Base-by-base conservation (phyloP, 2,797 vertebrate species). In the Dipus sagitta region DNA sequence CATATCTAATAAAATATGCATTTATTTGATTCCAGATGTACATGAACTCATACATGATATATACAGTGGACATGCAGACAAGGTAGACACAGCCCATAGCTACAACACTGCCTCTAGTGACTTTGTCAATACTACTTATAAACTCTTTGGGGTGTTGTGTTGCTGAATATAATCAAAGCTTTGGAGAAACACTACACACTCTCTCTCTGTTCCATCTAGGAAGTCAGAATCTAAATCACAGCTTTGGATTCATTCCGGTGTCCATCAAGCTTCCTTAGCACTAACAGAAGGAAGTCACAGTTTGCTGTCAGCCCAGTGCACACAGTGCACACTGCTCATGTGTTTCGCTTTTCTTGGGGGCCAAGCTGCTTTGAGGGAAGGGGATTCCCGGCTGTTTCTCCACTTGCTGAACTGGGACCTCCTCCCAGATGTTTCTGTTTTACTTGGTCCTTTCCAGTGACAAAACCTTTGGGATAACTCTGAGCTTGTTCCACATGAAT, bases 381-480 rank as follows among this genome's bases (percentile, higher is more conserved):
- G 20, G 12, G 8, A 47, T 24, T 24, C 13, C 0, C 9, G 0
- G 4, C 30, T 9, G 3, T 12, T 2, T 28, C 15, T 28, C 34
- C 2, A 1, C 88, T 65, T 32, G 17, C 32, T 24, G 28, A 68
- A 67, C 86, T 70, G 75, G 85, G 77, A 93, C 68, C 65, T 60
- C 64, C 58, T 62, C 54, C 82, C 21, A 47, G 79, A 34, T 34
- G 68, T 21, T 85, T 92, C 93, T 97, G 34, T 62, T 1, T 32
- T 65, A 13, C 68, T 1, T 4, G 84, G 32, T 94, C 86, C n/a
- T 87, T 89, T 70, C 72, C 20, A 60, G 94, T 6, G 24, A 75
- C 67, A 78, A 91, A 79, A 23, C 21, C 82, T 95, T 32, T 18
- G 84, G 28, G 28, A 81, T 62, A 52, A 72, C 85, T 96, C 96